Evolutionary conservation across 2,888 invertebrate genomes (phyloP).

Genomic region (Drosophila mimica): DNA sequence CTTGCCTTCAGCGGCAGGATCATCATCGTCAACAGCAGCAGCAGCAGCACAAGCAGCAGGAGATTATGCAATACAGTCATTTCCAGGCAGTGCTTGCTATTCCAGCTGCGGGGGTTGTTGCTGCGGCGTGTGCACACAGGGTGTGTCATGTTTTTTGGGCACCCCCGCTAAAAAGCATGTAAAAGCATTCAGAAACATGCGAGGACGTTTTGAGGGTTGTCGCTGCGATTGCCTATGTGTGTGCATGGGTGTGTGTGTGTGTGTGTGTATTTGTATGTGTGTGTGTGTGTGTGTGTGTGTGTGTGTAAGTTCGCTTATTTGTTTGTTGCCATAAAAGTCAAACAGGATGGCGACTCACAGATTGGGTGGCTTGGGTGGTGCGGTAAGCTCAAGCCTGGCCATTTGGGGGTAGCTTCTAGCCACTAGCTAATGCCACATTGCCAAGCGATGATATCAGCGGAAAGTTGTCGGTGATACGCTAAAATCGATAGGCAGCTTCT

Average conservation of each 20-base stretch:
- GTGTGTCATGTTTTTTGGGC: slow-evolving; percentile 46
- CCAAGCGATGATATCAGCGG: slow-evolving; percentile 59
- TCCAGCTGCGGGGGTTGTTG: slow-evolving; percentile 52
- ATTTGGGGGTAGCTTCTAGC: slow-evolving; percentile 14
- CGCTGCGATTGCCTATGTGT: not conserved
- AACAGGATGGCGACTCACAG: slow-evolving; percentile 40
- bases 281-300: slow-evolving; percentile 16
- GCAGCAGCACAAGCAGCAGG: slow-evolving; percentile 5
- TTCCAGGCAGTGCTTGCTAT: slow-evolving; percentile 50
- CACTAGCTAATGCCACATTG: not conserved
- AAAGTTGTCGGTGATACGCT: slow-evolving; percentile 9
- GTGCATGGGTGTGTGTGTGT: not conserved
- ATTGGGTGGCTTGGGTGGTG: slow-evolving; percentile 2
- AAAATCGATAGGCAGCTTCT: slow-evolving; percentile 41
- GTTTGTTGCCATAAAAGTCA: slow-evolving; percentile 61
- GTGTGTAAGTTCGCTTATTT: slow-evolving; percentile 48
- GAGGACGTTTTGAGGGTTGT: slow-evolving; percentile 33
- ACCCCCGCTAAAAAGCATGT: slow-evolving; percentile 26
- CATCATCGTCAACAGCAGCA: slow-evolving; percentile 17
- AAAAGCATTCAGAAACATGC: slow-evolving; percentile 42
- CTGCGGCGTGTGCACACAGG: slow-evolving; percentile 28
- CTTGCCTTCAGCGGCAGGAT: slow-evolving; percentile 39
- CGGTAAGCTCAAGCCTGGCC: slow-evolving; percentile 1
- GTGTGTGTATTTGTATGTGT: not conserved
- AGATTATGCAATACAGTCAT: slow-evolving; percentile 58